These are phyloP conservation scores for Centrocercus urophasianus DNA, from an alignment of 2,113 vertebrate species.

Conservation along the genomic window DNA sequence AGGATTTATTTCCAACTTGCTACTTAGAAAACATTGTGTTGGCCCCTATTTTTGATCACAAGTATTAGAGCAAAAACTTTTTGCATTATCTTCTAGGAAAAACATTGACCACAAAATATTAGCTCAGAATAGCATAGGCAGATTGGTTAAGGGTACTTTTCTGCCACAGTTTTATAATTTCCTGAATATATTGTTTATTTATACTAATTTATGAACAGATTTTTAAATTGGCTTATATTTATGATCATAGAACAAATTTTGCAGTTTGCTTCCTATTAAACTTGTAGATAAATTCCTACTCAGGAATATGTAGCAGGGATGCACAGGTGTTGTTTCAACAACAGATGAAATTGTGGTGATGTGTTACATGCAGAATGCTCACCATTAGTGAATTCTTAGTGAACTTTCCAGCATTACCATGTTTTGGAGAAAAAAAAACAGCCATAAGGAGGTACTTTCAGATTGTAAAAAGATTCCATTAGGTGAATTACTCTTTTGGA, in stretches of 20 bases:
- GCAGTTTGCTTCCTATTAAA: background rate
- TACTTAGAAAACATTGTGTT: background rate
- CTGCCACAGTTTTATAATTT: background rate
- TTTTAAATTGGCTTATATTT: background rate
- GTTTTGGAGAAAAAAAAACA: background rate
- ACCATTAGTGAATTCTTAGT: background rate
- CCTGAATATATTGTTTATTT: background rate
- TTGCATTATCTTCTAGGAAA: background rate
- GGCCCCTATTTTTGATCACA: background rate
- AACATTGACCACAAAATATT: background rate
- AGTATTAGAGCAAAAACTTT: background rate
- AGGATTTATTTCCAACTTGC: background rate
- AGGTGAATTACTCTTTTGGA: background rate
- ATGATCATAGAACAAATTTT: background rate
- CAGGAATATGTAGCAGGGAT: background rate
- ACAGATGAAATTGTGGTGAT: conserved; percentile 2
- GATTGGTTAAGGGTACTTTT: background rate
- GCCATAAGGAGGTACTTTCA: background rate
- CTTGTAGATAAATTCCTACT: background rate
- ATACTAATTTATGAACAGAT: background rate
- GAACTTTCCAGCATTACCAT: background rate
- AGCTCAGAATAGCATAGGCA: background rate
- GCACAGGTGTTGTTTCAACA: background rate
- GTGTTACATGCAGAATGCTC: background rate
- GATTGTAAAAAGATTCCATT: background rate